phyloP scores from a whole-genome alignment of 2,888 invertebrate genomes.

The Yponomeuta evonymella region DNA sequence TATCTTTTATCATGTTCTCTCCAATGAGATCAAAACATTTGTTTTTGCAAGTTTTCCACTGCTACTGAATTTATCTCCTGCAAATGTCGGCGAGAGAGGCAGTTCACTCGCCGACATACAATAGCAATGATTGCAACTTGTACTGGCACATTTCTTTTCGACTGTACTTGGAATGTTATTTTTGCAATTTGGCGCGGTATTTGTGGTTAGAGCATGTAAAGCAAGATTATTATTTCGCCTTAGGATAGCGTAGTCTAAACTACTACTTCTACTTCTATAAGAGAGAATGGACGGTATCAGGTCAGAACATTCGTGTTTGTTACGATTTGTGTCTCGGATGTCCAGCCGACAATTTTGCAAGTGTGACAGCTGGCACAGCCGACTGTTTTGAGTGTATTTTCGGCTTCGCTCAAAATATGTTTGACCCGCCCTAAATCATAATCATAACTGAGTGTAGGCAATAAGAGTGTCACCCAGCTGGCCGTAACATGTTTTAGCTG shows the following conservation, averaged over 20 bases:
- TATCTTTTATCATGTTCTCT: no score
- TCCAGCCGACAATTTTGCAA: neutral
- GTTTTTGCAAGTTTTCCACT: no score
- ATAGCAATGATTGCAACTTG: no score
- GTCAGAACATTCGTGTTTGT: neutral
- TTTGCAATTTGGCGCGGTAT: conserved; percentile 9
- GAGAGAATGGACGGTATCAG: neutral
- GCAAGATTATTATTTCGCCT: neutral
- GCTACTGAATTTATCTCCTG: no score
- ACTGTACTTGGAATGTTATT: neutral
- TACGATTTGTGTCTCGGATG: neutral
- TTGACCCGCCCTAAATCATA: neutral
- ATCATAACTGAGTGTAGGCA: neutral
- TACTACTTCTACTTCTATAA: neutral
- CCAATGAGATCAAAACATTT: no score
- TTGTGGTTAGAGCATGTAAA: conserved; percentile 1
- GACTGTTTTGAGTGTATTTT: neutral
- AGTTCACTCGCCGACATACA: no score
- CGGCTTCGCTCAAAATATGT: neutral
- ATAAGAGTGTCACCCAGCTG: neutral
- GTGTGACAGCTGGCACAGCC: neutral
- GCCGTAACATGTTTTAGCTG: neutral
- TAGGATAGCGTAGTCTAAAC: neutral
- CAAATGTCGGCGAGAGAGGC: no score
- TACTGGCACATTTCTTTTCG: neutral